A percentile compares a stretch with the other conserved stretches of the same genome.
These are phyloP conservation scores for Bombus sibiricus DNA, from an alignment of 1,140 invertebrate species.

Conservation along the genomic window DNA sequence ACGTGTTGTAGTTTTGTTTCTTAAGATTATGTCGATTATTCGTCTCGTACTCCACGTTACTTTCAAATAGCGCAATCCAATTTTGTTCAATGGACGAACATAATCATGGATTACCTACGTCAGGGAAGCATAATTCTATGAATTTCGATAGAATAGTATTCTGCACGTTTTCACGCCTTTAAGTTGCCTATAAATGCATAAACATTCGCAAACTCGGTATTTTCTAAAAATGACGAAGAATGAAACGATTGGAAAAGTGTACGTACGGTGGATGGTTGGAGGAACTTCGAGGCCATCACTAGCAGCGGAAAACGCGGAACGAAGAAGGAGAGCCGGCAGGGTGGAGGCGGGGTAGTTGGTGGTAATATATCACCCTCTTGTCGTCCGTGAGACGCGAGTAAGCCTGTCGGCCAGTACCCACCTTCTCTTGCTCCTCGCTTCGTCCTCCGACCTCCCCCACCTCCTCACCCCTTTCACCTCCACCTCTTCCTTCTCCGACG, in stretches of 20 bases:
- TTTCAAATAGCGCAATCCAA: not conserved
- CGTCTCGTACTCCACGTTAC: not conserved
- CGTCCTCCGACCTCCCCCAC: conserved; percentile 46
- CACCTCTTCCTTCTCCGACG: conserved; percentile 37
- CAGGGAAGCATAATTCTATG: not conserved
- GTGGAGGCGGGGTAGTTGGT: conserved; percentile 63
- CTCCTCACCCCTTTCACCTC: conserved; percentile 32
- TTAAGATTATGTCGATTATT: not conserved
- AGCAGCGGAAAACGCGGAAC: conserved; percentile 60
- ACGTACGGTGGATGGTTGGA: too few relatives aligned
- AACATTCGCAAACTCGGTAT: not conserved
- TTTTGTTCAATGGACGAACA: not conserved
- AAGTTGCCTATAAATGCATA: not conserved
- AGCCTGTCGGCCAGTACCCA: conserved; percentile 74
- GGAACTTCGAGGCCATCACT: conserved; percentile 40
- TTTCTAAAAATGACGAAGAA: not conserved
- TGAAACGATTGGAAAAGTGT: not conserved
- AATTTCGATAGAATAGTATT: not conserved
- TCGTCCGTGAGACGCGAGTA: conserved; percentile 78
- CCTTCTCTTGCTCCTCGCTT: conserved; percentile 47
- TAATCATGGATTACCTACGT: not conserved
- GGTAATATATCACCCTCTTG: conserved; percentile 79
- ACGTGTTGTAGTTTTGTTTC: not conserved
- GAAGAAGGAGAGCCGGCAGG: conserved; percentile 41
- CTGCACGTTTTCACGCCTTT: rapidly evolving